A percentile compares a stretch with the other conserved stretches of the same genome.
These are phyloP conservation scores for Pemphredon lugubris DNA, from an alignment of 2,888 invertebrate species.

Conservation along the genomic window DNA sequence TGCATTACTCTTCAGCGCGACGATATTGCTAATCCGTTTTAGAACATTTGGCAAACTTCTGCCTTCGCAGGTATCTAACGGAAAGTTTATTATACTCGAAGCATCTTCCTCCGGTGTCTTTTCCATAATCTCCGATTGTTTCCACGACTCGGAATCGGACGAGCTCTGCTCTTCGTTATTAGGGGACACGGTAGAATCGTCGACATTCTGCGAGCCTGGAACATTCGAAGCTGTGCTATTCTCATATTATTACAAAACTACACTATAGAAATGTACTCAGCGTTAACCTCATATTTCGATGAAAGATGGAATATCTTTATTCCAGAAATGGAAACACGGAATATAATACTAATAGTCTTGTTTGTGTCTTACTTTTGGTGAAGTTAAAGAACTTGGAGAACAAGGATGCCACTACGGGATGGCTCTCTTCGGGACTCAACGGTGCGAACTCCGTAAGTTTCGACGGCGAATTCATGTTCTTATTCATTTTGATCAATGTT, in stretches of 20 bases:
- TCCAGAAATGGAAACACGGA: too few relatives aligned
- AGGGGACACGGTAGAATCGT: constrained; percentile 63
- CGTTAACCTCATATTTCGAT: not conserved
- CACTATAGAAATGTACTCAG: not conserved
- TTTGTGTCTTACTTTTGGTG: constrained; percentile 83
- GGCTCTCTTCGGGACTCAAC: constrained; percentile 88
- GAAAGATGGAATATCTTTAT: not conserved
- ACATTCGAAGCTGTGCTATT: too few relatives aligned
- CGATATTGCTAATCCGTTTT: constrained; percentile 92
- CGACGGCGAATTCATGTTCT: constrained; percentile 85
- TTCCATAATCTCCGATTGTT: constrained; percentile 66
- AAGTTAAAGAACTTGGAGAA: constrained; percentile 89
- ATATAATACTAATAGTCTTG: too few relatives aligned
- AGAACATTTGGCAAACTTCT: constrained; percentile 93
- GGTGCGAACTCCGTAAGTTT: constrained; percentile 91
- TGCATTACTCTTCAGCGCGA: constrained; percentile 91
- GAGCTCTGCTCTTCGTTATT: constrained; percentile 74
- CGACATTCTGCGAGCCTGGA: constrained; percentile 58
- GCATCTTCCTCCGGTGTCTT: constrained; percentile 75
- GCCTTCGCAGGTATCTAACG: constrained; percentile 86
- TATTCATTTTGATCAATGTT: constrained; percentile 80
- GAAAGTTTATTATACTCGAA: constrained; percentile 72
- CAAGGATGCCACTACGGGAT: constrained; percentile 88
- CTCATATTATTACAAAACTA: not conserved
- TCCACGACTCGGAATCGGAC: constrained; percentile 76